A percentile compares a stretch with the other conserved stretches of the same genome.
phyloP scores from a whole-genome alignment of 2,797 vertebrate species.

The Rhinoraja longicauda region DNA sequence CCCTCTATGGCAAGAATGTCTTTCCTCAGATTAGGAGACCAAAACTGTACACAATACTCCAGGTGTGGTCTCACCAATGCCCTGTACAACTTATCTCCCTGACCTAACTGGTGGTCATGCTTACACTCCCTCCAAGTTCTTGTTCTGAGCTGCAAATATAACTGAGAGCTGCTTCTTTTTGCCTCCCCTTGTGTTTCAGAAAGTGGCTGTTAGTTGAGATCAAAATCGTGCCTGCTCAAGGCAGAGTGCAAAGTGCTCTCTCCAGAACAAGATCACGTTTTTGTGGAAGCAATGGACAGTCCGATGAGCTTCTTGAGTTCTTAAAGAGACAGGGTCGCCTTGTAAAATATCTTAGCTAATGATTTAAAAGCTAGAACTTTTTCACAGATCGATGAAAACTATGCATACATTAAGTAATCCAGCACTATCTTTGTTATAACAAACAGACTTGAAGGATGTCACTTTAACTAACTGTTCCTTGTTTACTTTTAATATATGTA shows the following conservation, averaged over 20 bases:
- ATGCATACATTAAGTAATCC: neutral
- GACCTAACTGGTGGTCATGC: neutral
- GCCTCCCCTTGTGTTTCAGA: neutral
- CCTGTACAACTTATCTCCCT: too few relatives aligned
- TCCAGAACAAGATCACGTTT: neutral
- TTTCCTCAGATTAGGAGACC: too few relatives aligned
- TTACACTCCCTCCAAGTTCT: neutral
- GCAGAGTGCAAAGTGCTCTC: neutral
- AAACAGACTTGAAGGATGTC: neutral
- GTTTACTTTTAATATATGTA: conserved; percentile 38
- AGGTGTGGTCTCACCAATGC: too few relatives aligned
- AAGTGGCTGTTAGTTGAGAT: neutral
- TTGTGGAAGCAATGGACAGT: neutral
- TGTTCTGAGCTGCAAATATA: neutral
- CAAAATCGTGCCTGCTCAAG: neutral
- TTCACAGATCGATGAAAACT: neutral
- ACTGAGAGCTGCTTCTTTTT: neutral
- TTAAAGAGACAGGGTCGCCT: neutral
- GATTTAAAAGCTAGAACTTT: conserved; percentile 1
- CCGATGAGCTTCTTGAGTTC: neutral
- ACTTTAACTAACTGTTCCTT: conserved; percentile 27
- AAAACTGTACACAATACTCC: too few relatives aligned
- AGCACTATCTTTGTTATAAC: neutral
- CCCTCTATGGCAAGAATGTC: too few relatives aligned
- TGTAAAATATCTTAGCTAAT: neutral